phyloP scores from a whole-genome alignment of 2,113 vertebrate genomes.

The Rynchops niger region DNA sequence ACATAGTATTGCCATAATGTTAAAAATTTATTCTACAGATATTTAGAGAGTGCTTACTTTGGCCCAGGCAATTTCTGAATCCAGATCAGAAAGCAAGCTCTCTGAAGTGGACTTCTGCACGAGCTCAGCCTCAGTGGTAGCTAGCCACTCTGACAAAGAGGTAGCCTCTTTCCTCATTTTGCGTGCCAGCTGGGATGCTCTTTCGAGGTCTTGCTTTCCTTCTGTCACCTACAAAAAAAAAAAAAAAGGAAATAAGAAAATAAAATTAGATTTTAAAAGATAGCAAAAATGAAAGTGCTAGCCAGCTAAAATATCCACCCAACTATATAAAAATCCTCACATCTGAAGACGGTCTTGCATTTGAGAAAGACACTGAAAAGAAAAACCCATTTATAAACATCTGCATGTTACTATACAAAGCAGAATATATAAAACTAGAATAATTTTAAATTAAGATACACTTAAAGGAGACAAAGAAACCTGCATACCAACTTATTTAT shows the following conservation, averaged over 20 bases:
- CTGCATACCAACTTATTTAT: background rate
- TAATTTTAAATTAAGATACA: background rate
- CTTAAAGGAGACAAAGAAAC: background rate
- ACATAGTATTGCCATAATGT: background rate
- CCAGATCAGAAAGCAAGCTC: slow-evolving; percentile 85
- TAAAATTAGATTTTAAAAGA: background rate
- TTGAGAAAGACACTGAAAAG: background rate
- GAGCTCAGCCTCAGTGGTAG: slow-evolving; percentile 78
- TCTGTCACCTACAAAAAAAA: slow-evolving; percentile 85
- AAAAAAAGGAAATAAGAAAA: background rate
- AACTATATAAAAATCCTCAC: background rate
- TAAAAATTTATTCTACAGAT: background rate
- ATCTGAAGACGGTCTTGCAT: background rate
- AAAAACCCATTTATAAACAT: background rate
- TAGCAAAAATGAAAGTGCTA: rapidly evolving
- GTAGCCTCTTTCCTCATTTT: slow-evolving; percentile 85
- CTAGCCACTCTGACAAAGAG: slow-evolving; percentile 87
- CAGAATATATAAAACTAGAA: background rate
- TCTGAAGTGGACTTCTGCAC: slow-evolving; percentile 85
- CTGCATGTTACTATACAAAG: background rate
- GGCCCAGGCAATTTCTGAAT: slow-evolving; percentile 90
- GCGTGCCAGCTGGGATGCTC: slow-evolving; percentile 84
- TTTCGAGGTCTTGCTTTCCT: slow-evolving; percentile 93
- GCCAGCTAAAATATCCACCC: background rate
- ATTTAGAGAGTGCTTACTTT: slow-evolving; percentile 79